Evolutionary conservation across 2,888 invertebrate species (phyloP).

Genomic region (Latheticus oryzae): DNA sequence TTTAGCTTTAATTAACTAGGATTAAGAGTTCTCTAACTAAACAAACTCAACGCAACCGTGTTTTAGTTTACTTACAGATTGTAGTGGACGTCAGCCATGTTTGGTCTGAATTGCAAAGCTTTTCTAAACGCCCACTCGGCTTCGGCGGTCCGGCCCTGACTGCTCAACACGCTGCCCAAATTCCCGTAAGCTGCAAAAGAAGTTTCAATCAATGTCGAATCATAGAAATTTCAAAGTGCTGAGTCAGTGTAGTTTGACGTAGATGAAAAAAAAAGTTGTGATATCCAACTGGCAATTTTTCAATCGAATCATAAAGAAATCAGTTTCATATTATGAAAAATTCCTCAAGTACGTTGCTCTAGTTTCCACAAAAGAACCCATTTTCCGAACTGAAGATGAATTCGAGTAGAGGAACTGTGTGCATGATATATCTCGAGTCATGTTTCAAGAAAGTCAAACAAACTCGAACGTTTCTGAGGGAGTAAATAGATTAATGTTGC

Average conservation of each 20-base stretch:
- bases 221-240: background rate
- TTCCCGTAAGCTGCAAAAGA: slow-evolving; percentile 11
- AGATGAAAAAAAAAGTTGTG: background rate
- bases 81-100: slow-evolving; percentile 99
- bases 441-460: slow-evolving; percentile 57
- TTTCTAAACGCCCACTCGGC: slow-evolving; percentile 92
- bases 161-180: slow-evolving; percentile 82
- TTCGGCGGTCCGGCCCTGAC: slow-evolving; percentile 86
- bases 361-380: too few species aligned
- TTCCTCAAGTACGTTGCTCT: too few species aligned
- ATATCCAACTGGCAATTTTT: too few species aligned
- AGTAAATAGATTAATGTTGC: slow-evolving; percentile 58
- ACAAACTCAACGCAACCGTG: background rate
- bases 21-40: background rate
- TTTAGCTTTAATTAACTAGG: slow-evolving; percentile 1
- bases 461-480: slow-evolving; percentile 56
- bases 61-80: slow-evolving; percentile 87
- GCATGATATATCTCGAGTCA: slow-evolving; percentile 47
- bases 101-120: slow-evolving; percentile 90
- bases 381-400: background rate
- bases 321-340: too few species aligned
- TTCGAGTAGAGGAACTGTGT: slow-evolving; percentile 34
- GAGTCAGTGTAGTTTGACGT: too few species aligned
- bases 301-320: too few species aligned
- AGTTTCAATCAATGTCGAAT: slow-evolving; percentile 11